phyloP scores from a whole-genome alignment of 1,140 invertebrate species.

The Drosophila sechellia region DNA sequence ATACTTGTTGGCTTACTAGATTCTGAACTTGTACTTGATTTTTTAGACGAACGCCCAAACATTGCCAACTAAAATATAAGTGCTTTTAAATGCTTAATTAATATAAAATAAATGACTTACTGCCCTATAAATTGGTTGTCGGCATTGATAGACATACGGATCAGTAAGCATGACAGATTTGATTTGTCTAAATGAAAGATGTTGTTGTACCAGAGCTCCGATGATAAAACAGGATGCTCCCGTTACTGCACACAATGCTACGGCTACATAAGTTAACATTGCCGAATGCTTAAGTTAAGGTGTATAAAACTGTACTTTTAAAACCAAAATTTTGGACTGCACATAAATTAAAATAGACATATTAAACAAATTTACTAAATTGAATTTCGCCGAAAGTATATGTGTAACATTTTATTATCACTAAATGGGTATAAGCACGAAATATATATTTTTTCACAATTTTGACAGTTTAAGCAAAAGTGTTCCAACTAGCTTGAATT shows the following conservation, averaged over 20 bases:
- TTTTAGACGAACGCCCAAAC: background rate
- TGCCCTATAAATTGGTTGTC: slow-evolving; percentile 42
- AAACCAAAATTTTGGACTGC: background rate
- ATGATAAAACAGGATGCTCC: slow-evolving; percentile 39
- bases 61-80: slow-evolving; percentile 3
- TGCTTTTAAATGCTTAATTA: background rate
- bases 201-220: slow-evolving; percentile 58
- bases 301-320: background rate
- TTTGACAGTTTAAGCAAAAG: slow-evolving; percentile 1
- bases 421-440: background rate
- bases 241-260: slow-evolving; percentile 12
- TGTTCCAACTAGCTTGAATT: background rate
- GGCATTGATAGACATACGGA: slow-evolving; percentile 52
- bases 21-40: no score
- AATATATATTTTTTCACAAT: background rate
- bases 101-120: slow-evolving; percentile 25
- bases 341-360: background rate
- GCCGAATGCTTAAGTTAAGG: background rate
- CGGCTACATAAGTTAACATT: slow-evolving; percentile 14
- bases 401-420: background rate
- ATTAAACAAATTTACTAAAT: background rate
- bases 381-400: background rate
- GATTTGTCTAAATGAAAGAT: slow-evolving; percentile 48
- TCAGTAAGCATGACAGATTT: slow-evolving; percentile 36
- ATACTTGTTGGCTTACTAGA: background rate